Percentiles rank a stretch among this genome's conserved stretches.
phyloP scores from a whole-genome alignment of 2,888 invertebrate genomes.

The Neuroscelio doddi region DNA sequence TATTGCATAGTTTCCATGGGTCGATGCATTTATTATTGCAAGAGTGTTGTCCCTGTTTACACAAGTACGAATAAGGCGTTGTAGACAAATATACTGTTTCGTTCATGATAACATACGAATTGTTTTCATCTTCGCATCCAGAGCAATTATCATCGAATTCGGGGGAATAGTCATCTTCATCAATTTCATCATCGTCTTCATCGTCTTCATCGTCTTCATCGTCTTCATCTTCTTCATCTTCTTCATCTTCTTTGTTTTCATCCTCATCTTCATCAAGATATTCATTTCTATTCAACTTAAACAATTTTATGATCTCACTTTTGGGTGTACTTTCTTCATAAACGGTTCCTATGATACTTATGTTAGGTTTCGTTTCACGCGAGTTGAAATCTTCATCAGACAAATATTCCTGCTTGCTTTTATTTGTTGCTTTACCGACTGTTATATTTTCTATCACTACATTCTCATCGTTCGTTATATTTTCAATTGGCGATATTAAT shows the following conservation, averaged over 20 bases:
- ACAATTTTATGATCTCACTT: not conserved
- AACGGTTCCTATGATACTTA: too few relatives aligned
- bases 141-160: not conserved
- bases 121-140: constrained; percentile 7
- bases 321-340: too few relatives aligned
- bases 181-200: constrained; percentile 13
- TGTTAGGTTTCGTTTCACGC: constrained; percentile 3
- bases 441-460: not conserved
- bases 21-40: constrained; percentile 72
- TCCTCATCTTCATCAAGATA: not conserved
- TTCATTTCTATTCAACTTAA: too few relatives aligned
- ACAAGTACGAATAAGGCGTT: too few relatives aligned
- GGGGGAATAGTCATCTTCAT: not conserved
- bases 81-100: too few relatives aligned
- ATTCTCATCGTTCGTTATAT: constrained; percentile 1
- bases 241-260: constrained; percentile 1
- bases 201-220: constrained; percentile 11
- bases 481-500: too few relatives aligned
- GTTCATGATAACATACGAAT: not conserved
- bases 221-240: not conserved
- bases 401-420: not conserved
- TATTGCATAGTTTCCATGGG: constrained; percentile 74
- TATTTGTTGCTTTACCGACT: constrained; percentile 4
- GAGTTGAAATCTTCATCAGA: constrained; percentile 7
- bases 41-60: constrained; percentile 40